Evolutionary conservation across 2,113 vertebrate species (phyloP), one percentile per base, ranked within the genome.

Genomic region (Synodontis membranacea): DNA sequence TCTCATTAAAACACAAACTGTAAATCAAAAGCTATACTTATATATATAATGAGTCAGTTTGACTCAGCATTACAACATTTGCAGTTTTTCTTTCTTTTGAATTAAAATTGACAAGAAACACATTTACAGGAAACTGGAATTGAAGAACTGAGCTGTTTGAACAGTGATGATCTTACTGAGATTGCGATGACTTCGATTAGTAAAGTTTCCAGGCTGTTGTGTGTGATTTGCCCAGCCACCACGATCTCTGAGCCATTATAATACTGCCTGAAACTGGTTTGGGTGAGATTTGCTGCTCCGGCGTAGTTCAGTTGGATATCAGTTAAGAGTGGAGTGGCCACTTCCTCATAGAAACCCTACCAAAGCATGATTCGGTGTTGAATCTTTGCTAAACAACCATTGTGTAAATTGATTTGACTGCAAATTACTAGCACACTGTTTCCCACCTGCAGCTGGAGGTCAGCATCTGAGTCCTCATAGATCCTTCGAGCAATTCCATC

Each of bases 211-310:
- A 93, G 86, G 62, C 93, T 84, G 80, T 96, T 93, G 89, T 96
- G 92, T 39, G 89, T 90, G 82, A 97, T 93, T 89, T 92, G 89
- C 14, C 96, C 96, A 0, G 96, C 94, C 34, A 97, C 96, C 84
- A 96, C 91, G 28, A 97, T 96, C 93, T 97, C 96, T 0, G 96
- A 97, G 90, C 96, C 96, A 3, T 96, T 95, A 0, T 96, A 97
- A 89, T 95, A 96, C 58, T 95, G 94, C 66, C 92, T 95, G 79
- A 97, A 96, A 39, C 80, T 94, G 85, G 94, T 94, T 90, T 95
- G 91, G 78, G 96, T 97, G 62, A 96, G 88, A 84, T 94, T 95
- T 12, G 72, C 84, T 31, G 93, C 91, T 2, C 94, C 88, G 0
- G 78, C 70, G 76, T 97, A 97, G 62, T 85, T 91, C 89, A 97